Conservation (phyloP, 2,888 invertebrate genomes). For the Portevinia maculata region DNA sequence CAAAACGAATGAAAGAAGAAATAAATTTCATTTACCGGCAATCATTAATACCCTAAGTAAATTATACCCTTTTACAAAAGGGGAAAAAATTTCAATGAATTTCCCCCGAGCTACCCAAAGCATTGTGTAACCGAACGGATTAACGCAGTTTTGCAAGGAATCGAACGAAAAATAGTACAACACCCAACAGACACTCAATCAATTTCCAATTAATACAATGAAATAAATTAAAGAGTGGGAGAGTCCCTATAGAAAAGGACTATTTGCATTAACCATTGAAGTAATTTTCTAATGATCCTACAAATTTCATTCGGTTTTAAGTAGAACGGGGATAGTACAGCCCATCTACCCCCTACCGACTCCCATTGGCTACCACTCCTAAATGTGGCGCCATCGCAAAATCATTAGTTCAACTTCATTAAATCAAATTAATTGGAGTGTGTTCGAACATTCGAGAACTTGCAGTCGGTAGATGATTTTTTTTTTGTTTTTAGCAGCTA, state of each 20-base stretch:
- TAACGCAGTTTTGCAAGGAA: conserved; percentile 47
- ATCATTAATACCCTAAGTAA: conserved; percentile 36
- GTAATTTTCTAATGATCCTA: conserved; percentile 73
- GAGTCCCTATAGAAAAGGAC: conserved; percentile 45
- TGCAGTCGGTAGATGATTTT: conserved; percentile 66
- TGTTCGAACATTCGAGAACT: conserved; percentile 71
- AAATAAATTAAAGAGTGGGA: conserved; percentile 63
- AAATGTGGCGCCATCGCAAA: conserved; percentile 66
- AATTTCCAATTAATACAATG: conserved; percentile 71
- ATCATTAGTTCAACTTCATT: conserved; percentile 75
- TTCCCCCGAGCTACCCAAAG: conserved; percentile 23
- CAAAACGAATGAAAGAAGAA: not conserved
- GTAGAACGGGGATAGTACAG: not conserved
- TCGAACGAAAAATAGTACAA: conserved; percentile 54
- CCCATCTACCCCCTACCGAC: not conserved
- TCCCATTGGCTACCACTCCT: conserved; percentile 27
- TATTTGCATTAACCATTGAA: conserved; percentile 67
- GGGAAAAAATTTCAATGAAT: conserved; percentile 22
- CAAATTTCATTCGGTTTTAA: conserved; percentile 56
- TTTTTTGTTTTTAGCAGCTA: conserved; percentile 20
- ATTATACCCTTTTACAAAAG: conserved; percentile 23
- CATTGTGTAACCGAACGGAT: conserved; percentile 56
- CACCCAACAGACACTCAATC: conserved; percentile 71
- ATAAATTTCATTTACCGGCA: not conserved
- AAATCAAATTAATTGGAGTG: conserved; percentile 75